A percentile compares a stretch with the other conserved stretches of the same genome.
Evolutionary conservation across 2,888 invertebrate genomes (phyloP).

Genomic region (Ethmia dodecea): DNA sequence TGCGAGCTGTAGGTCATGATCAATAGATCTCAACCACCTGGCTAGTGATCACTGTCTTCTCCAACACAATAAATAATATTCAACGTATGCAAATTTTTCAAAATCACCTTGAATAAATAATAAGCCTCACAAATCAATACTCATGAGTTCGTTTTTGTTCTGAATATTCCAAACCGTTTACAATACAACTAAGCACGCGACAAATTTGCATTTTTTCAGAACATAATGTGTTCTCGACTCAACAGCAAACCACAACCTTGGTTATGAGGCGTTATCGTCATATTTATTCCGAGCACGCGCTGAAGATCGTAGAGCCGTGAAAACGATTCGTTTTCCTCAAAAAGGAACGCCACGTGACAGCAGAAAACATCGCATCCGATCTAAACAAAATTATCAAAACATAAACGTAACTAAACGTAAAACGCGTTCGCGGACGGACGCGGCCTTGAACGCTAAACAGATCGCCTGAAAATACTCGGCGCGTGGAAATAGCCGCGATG

Average conservation of each 20-base stretch:
- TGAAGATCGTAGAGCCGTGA: constrained; percentile 48
- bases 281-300: constrained; percentile 47
- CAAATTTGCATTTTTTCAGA: constrained; percentile 25
- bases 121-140: constrained; percentile 1
- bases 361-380: constrained; percentile 31
- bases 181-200: neutral
- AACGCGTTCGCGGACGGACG: constrained; percentile 62
- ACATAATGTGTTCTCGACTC: constrained; percentile 26
- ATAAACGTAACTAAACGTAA: constrained; percentile 44
- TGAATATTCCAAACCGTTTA: neutral
- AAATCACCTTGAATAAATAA: constrained; percentile 6
- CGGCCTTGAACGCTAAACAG: constrained; percentile 73
- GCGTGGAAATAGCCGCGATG: constrained; percentile 70
- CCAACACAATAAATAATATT: neutral
- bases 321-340: constrained; percentile 55
- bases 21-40: constrained; percentile 32
- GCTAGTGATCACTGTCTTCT: constrained; percentile 23
- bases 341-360: constrained; percentile 36
- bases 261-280: constrained; percentile 44
- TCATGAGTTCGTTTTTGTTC: neutral
- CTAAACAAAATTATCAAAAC: constrained; percentile 44
- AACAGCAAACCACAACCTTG: constrained; percentile 35
- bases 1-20: constrained; percentile 63
- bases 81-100: constrained; percentile 1
- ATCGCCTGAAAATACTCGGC: constrained; percentile 67